These are phyloP conservation scores for Tetranychus truncatus DNA, from an alignment of 2,888 invertebrate species.

Conservation along the genomic window DNA sequence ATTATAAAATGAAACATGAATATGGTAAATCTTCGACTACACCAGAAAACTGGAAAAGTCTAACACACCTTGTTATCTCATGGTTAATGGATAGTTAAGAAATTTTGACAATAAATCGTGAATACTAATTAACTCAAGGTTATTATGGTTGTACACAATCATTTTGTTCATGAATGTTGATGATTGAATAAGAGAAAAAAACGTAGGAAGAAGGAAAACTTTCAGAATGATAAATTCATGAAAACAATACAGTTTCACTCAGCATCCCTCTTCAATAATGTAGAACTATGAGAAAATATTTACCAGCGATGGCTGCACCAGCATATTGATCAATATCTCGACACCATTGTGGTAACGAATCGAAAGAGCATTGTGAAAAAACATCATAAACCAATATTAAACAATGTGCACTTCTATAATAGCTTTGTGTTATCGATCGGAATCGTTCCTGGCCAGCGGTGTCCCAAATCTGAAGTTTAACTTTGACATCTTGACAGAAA, in stretches of 20 bases:
- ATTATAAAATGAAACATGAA: too few relatives aligned
- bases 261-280: neutral
- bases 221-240: neutral
- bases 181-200: neutral
- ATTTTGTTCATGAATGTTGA: too few relatives aligned
- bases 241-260: neutral
- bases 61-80: too few relatives aligned
- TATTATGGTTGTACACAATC: too few relatives aligned
- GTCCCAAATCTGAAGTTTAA: constrained; percentile 97
- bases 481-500: constrained; percentile 39
- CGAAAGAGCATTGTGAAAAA: constrained; percentile 90
- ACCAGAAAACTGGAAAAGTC: too few relatives aligned
- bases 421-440: constrained; percentile 90
- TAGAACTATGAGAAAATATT: too few relatives aligned
- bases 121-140: too few relatives aligned
- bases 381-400: constrained; percentile 91
- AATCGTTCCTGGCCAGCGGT: constrained; percentile 90
- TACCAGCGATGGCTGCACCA: constrained; percentile 11
- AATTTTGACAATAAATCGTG: too few relatives aligned
- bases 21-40: too few relatives aligned
- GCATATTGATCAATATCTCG: constrained; percentile 94
- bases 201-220: neutral
- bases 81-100: too few relatives aligned
- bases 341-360: constrained; percentile 89
- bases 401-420: constrained; percentile 90